Base-by-base conservation (phyloP, 2,797 vertebrate species). In the Paguma larvata region DNA sequence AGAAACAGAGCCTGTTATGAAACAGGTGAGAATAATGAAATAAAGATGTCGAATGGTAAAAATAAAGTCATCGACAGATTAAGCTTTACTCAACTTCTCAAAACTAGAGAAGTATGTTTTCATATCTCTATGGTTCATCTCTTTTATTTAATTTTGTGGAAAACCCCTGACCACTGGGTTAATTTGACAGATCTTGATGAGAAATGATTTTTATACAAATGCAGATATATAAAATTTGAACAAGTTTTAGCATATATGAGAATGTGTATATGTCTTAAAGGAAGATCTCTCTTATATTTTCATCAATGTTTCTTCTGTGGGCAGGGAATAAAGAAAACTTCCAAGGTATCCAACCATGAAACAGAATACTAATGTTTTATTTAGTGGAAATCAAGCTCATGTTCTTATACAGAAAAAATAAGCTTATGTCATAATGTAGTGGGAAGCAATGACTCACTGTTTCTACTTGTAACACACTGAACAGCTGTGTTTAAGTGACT, bases 401-500 rank as follows among this genome's bases (percentile, higher is more conserved):
- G 78, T 88, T 92, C 94, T 95, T 53, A 13, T 38, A 23, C 8
- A 93, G 80, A 93, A 96, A 95, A 95, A 97, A 93, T 78, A 68
- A 94, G 46, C 30, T 80, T 94, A 82, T 93, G 77, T 87, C 90
- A 79, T 53, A 73, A 95, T 72, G 34, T 44, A 79, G 41, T 65
- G 46, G 79, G 87, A 95, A 80, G 87, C 89, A 90, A 46, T 96
- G 96, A 97, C 94, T 98, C 93, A 97, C 51, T 88, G 65, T 93
- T 98, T 96, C 87, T 63, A 93, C 78, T 90, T 94, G 86, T 63
- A 94, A 88, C 44, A 85, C 56, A 72, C n/a, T 62, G 72, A 96
- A 88, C 96, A 97, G 95, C 96, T 98, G 93, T 97, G 94, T 97
- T 96, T 95, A 94, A 95, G 30, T 88, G 85, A 95, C 80, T 96